Base-by-base conservation (phyloP, 2,797 vertebrate species). In the Amblyraja radiata region DNA sequence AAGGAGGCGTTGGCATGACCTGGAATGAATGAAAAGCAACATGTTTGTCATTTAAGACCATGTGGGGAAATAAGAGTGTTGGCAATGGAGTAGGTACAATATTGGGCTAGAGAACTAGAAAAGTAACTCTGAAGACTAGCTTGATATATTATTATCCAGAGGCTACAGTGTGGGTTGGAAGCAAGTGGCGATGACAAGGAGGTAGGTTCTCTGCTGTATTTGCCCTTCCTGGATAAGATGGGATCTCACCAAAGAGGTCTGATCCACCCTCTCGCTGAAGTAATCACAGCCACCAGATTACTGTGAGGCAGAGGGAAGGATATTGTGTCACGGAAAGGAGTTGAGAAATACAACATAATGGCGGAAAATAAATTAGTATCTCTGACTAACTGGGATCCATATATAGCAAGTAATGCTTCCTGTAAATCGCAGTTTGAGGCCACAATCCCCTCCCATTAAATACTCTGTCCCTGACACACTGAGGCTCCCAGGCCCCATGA, bases 1-100 rank as follows among this genome's bases (percentile, higher is more conserved):
- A 98, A 99, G 32, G 97, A 97, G 11, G 97, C 98, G 0, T 97
- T 98, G 95, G 97, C 96, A 0, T 97, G 96, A 77, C 98, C 99
- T 99, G 95, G 90, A 94, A 88, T 3, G 63, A 21, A 71, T 58
- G 8, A 93, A 93, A 81, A 25, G 6, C 61, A 83, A 81, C 32
- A 9, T 58, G 23, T 28, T n/a, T 16, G 77, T 71, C 58, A 36
- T 11, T 65, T 0, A 78, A 11, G 6, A 80, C 0, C 4, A 13
- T 74, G 18, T 8, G 25, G 63, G 58, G 13, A 63, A 80, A 61
- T 74, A 74, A 0, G 71, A 6, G 71, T 54, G 71, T 21, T 74
- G 71, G 6, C 21, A 74, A 23, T 6, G 23, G 71, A 23, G 21
- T 74, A 74, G 23, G 25, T 74, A 74, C 21, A 1, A 21, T 23